Conservation (phyloP, 2,113 vertebrate genomes). For the Misgurnus anguillicaudatus region DNA sequence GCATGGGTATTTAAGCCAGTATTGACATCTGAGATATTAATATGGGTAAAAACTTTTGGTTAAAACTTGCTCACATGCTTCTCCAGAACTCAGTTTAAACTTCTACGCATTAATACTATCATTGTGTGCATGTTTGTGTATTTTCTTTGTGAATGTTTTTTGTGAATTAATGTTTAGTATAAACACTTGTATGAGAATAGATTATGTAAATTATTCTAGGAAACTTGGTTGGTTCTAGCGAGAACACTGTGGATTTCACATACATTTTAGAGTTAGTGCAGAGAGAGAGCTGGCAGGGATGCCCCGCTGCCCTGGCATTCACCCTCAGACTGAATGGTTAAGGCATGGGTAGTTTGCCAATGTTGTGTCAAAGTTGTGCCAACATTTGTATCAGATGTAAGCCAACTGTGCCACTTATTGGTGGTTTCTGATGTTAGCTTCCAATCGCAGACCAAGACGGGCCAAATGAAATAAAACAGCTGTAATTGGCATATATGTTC, state of each 20-base stretch:
- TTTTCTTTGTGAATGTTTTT: neutral
- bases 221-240: constrained; percentile 53
- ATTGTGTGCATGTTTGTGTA: no score
- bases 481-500: constrained; percentile 29
- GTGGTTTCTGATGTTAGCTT: constrained; percentile 29
- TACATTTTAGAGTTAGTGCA: constrained; percentile 17
- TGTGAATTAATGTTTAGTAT: neutral
- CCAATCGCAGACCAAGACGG: constrained; percentile 17
- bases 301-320: constrained; percentile 29
- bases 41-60: no score
- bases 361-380: constrained; percentile 37
- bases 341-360: constrained; percentile 38
- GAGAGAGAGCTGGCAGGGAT: constrained; percentile 13
- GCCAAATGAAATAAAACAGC: constrained; percentile 38
- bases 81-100: no score
- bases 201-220: neutral
- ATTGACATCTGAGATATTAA: no score
- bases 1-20: no score
- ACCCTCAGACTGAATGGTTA: constrained; percentile 23
- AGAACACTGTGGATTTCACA: neutral
- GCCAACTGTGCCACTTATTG: constrained; percentile 37
- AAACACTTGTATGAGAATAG: neutral
- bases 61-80: no score
- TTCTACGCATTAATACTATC: no score
- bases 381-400: constrained; percentile 38